phyloP scores from a whole-genome alignment of 2,888 invertebrate genomes.

The Ennomos erosarius region DNA sequence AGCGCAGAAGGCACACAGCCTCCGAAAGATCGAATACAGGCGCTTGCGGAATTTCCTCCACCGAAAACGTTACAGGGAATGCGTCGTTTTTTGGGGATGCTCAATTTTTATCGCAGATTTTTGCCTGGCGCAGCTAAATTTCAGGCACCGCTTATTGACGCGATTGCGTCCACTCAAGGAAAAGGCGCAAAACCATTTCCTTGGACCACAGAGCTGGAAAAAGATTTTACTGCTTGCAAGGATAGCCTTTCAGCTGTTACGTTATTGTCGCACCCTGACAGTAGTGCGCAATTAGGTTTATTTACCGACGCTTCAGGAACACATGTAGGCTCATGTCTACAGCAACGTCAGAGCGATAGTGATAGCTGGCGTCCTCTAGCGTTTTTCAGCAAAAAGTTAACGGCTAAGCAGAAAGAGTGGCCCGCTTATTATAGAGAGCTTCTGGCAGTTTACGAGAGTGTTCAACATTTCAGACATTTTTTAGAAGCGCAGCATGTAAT shows the following conservation, averaged over 20 bases:
- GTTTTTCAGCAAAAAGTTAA: constrained; percentile 19
- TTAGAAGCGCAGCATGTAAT: constrained; percentile 1
- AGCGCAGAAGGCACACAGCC: constrained; percentile 1
- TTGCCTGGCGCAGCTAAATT: constrained; percentile 46
- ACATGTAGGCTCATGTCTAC: constrained; percentile 55
- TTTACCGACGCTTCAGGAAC: constrained; percentile 58
- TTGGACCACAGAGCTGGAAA: constrained; percentile 32
- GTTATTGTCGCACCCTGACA: constrained; percentile 32
- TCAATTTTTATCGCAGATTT: constrained; percentile 51
- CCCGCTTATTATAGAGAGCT: too few relatives aligned
- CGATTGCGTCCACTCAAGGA: constrained; percentile 41
- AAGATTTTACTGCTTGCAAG: constrained; percentile 47
- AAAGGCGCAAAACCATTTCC: constrained; percentile 44
- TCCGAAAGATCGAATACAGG: background rate
- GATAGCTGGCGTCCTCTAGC: constrained; percentile 27
- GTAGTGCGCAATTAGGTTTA: constrained; percentile 22
- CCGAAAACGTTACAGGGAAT: constrained; percentile 36
- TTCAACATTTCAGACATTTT: too few relatives aligned
- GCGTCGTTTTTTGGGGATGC: constrained; percentile 42
- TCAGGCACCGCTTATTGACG: constrained; percentile 36
- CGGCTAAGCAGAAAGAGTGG: too few relatives aligned
- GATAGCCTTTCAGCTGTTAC: constrained; percentile 44
- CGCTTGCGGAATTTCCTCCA: constrained; percentile 13
- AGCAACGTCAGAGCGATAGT: constrained; percentile 42
- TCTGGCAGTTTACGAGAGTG: too few relatives aligned